Conservation (phyloP, 2,797 vertebrate species). For the Acrocephalus scirpaceus region DNA sequence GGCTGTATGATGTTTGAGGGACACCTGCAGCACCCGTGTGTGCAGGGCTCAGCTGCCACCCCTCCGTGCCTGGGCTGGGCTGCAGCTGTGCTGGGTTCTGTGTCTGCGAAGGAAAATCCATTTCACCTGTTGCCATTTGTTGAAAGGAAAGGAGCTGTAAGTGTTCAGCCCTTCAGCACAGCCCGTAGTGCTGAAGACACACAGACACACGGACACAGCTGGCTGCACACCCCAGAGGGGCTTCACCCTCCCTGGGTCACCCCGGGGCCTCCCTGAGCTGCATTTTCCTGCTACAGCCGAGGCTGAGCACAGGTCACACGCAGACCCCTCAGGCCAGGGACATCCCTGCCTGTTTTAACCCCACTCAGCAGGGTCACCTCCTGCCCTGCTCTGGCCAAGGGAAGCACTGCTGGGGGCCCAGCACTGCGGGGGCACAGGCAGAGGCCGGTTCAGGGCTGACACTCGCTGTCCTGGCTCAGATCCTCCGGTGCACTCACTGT, state of each 20-base stretch:
- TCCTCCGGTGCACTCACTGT: fast-evolving
- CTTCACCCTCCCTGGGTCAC: not conserved
- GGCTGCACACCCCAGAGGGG: not conserved
- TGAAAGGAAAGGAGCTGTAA: not conserved
- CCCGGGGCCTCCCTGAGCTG: not conserved
- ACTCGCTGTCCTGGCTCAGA: not conserved
- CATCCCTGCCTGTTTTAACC: fast-evolving
- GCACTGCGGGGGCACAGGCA: fast-evolving
- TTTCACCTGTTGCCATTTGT: not conserved
- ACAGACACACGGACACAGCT: not conserved
- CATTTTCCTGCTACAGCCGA: not conserved
- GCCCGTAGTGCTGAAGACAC: too few species aligned
- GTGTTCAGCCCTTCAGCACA: not conserved
- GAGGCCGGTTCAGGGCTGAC: fast-evolving
- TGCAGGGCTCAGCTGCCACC: not conserved
- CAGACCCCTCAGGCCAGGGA: not conserved
- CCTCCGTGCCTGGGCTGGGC: not conserved
- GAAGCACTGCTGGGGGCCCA: not conserved
- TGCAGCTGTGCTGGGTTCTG: not conserved
- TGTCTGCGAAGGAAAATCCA: not conserved
- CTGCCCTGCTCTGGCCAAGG: not conserved
- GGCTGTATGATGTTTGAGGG: not conserved
- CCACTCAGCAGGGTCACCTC: not conserved
- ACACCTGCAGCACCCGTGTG: not conserved
- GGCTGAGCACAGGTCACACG: too few species aligned